Conservation (phyloP, 2,113 vertebrate species). For the Salminus brasiliensis region DNA sequence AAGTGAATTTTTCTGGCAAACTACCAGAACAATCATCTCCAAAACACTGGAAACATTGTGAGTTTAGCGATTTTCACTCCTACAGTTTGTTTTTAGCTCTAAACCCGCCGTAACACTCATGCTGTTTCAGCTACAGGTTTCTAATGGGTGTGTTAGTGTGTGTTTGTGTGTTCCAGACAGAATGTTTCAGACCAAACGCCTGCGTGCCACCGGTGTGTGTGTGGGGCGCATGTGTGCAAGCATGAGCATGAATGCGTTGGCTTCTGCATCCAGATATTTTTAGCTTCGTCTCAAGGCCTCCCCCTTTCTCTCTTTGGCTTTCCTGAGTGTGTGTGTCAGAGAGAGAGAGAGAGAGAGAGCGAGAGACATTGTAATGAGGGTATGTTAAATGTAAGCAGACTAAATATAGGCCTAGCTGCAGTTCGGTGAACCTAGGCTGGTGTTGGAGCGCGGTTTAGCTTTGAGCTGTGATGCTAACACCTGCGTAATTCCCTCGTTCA, state of each 20-base stretch:
- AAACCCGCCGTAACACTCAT: too few relatives aligned
- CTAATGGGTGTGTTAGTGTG: background rate
- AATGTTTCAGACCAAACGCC: constrained; percentile 17
- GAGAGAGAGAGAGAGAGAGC: constrained; percentile 12
- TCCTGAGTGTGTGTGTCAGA: background rate
- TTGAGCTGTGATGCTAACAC: background rate
- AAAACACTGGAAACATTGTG: too few relatives aligned
- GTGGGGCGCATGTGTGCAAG: constrained; percentile 6
- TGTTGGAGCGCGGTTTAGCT: background rate
- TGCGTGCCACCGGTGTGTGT: constrained; percentile 13
- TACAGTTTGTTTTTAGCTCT: too few relatives aligned
- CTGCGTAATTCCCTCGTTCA: constrained; percentile 45
- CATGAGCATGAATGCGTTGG: constrained; percentile 33
- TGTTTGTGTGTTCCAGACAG: constrained; percentile 4
- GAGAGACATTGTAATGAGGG: constrained; percentile 16
- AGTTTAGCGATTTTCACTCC: too few relatives aligned
- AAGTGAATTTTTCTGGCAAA: too few relatives aligned
- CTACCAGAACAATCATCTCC: too few relatives aligned
- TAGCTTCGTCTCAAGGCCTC: constrained; percentile 53
- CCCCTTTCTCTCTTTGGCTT: constrained; percentile 16
- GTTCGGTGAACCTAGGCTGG: constrained; percentile 7
- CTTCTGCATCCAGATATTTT: constrained; percentile 47
- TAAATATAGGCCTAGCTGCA: constrained; percentile 9
- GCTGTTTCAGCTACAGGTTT: background rate
- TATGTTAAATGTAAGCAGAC: constrained; percentile 4